Conservation (phyloP, 30 jellyfish, hydroid and myxozoan species). For the Cassiopea xamachana region DNA sequence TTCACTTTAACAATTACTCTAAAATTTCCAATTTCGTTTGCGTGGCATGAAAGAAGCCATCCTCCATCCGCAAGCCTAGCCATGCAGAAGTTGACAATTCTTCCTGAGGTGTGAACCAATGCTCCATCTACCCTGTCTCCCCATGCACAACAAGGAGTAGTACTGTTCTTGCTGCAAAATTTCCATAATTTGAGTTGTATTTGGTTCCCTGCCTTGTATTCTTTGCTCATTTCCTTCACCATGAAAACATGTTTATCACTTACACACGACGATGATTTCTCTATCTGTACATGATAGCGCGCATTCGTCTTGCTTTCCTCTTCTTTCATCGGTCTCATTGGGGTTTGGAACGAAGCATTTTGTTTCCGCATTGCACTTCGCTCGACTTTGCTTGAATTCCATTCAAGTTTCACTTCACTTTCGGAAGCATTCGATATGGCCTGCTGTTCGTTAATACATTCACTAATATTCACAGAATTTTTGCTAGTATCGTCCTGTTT, state of each 20-base stretch:
- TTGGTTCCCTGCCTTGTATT: neutral
- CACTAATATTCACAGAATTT: too few species aligned
- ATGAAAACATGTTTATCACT: neutral
- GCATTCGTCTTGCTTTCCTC: neutral
- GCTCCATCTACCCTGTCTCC: neutral
- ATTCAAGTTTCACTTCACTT: neutral
- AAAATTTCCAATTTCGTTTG: neutral
- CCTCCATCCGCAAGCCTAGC: conserved; percentile 4
- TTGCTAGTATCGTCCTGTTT: too few species aligned
- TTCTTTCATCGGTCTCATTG: neutral
- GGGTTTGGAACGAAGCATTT: too few species aligned
- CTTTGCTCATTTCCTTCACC: neutral
- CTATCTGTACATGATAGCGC: neutral
- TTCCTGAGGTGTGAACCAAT: neutral
- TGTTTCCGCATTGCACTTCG: neutral
- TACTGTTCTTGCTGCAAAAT: neutral
- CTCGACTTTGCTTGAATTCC: neutral
- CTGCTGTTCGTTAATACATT: too few species aligned
- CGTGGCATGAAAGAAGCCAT: conserved; percentile 5
- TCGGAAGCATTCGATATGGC: neutral
- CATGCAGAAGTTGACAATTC: neutral
- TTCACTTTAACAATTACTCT: neutral
- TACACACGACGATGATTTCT: neutral
- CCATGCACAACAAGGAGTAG: conserved; percentile 5
- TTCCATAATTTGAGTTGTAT: neutral